These are phyloP conservation scores for Sebastes hubbsi DNA, from an alignment of 2,797 vertebrate genomes.

Conservation along the genomic window DNA sequence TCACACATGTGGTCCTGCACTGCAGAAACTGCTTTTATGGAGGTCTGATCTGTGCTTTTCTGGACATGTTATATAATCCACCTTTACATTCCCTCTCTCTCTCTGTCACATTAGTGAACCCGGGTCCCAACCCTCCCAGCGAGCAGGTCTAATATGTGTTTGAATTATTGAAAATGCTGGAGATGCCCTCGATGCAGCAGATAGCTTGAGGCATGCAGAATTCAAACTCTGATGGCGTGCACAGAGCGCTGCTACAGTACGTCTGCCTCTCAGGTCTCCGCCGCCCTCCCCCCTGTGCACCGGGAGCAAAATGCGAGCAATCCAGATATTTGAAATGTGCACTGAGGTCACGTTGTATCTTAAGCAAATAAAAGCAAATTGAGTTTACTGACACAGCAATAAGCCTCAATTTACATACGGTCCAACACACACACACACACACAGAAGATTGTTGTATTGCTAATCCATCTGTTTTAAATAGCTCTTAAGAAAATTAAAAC, in stretches of 20 bases:
- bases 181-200: constrained; percentile 8
- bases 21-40: neutral
- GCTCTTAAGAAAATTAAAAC: neutral
- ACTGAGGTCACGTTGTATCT: neutral
- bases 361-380: neutral
- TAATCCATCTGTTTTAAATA: neutral
- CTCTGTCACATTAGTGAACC: neutral
- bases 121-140: neutral
- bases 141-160: neutral
- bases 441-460: neutral
- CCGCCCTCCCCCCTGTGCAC: neutral
- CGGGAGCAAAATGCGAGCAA: neutral
- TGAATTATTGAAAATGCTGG: constrained; percentile 37
- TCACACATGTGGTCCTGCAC: neutral
- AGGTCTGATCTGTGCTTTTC: neutral
- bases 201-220: neutral
- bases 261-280: neutral
- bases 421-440: neutral
- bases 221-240: neutral
- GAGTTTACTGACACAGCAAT: neutral
- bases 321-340: constrained; percentile 3
- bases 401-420: neutral
- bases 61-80: constrained; percentile 10
- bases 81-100: neutral
- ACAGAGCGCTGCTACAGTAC: neutral